Evolutionary conservation across 92 coral and sea anemone genomes (phyloP).

Genomic region (Phenganax subtilis): DNA sequence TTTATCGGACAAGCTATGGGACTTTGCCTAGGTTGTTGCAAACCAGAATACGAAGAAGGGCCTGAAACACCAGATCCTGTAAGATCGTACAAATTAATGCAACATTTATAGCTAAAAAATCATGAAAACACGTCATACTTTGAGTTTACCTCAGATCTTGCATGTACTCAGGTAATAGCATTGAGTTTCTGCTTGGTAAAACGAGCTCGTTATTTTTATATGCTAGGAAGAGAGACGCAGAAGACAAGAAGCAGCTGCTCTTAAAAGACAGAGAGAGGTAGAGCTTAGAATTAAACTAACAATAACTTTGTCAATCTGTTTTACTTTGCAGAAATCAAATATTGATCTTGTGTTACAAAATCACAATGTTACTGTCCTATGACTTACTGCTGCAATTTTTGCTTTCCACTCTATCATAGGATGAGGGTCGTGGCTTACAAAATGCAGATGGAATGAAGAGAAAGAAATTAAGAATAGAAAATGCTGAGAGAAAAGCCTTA

Average conservation of each 20-base stretch:
- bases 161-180: background rate
- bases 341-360: background rate
- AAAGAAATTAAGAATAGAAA: constrained; percentile 13
- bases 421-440: constrained; percentile 26
- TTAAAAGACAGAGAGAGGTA: constrained; percentile 43
- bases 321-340: background rate
- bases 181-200: background rate
- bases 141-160: background rate
- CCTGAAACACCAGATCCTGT: constrained; percentile 47
- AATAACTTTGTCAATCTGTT: background rate
- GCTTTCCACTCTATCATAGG: background rate
- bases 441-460: constrained; percentile 37
- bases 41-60: background rate
- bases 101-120: no score
- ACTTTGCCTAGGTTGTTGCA: constrained; percentile 27
- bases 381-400: background rate
- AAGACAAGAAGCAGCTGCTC: constrained; percentile 38
- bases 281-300: background rate
- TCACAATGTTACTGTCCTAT: background rate
- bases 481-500: background rate
- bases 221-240: constrained; percentile 32
- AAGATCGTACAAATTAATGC: constrained; percentile 25
- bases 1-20: constrained; percentile 8
- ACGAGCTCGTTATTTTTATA: background rate
- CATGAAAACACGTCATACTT: no score